Conservation (phyloP, 53 echinoderm and acorn worm species). For the Temnopleurus reevesii region DNA sequence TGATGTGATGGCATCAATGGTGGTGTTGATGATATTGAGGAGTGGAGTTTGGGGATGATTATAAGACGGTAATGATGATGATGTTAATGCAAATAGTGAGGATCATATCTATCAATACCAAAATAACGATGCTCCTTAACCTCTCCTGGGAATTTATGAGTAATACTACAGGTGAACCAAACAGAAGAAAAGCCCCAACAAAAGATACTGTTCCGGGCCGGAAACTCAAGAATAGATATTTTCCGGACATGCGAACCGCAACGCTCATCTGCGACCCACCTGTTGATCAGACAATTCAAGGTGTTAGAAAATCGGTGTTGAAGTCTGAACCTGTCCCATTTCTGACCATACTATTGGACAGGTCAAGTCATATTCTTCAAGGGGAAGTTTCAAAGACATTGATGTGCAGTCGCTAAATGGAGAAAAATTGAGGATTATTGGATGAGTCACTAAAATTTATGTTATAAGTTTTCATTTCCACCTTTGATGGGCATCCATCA, state of each 20-base stretch:
- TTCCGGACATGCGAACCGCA: not conserved
- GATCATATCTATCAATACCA: not conserved
- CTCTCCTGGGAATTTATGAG: too few species aligned
- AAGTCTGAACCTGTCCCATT: not conserved
- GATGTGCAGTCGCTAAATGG: too few species aligned
- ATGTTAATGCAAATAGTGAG: not conserved
- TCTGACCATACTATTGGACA: not conserved
- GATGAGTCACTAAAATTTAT: too few species aligned
- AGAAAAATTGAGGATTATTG: too few species aligned
- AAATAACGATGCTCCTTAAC: not conserved
- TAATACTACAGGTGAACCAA: not conserved
- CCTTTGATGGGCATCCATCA: too few species aligned
- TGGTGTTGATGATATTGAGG: not conserved
- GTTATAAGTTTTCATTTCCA: too few species aligned
- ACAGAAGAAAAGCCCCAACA: not conserved
- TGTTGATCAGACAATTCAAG: not conserved
- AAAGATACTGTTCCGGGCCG: not conserved
- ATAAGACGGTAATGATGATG: not conserved
- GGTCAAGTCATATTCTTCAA: too few species aligned
- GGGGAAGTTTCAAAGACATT: too few species aligned
- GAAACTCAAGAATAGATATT: not conserved
- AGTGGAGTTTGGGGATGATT: not conserved
- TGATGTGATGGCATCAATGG: not conserved
- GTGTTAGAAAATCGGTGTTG: not conserved
- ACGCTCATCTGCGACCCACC: not conserved